Conservation (phyloP, 2,113 vertebrate species). For the western clawed frog (Xenopus tropicalis) region UCB_Xtro_10.0 CM004443.2:124525001-124525500, state of each 20-base stretch:
- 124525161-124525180: conserved; percentile 89
- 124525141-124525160: conserved; percentile 83
- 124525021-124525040: conserved; percentile 92
- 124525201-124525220: conserved; percentile 68
- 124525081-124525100: conserved; percentile 82
- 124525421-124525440: conserved; percentile 69
- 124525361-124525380: conserved; percentile 69
- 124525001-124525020: conserved; percentile 73
- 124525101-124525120: conserved; percentile 99
- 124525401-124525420: conserved; percentile 68
- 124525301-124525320: conserved; percentile 62
- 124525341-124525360: conserved; percentile 51
- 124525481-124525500: conserved; percentile 99
- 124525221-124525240: conserved; percentile 62
- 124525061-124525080: conserved; percentile 92
- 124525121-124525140: conserved; percentile 94
- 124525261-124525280: conserved; percentile 55
- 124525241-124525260: conserved; percentile 60
- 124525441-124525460: conserved; percentile 64
- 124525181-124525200: conserved; percentile 79
- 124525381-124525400: conserved; percentile 62
- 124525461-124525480: conserved; percentile 66
- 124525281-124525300: conserved; percentile 66
- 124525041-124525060: conserved; percentile 88
- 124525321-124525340: conserved; percentile 67